Conservation (phyloP, 2,797 vertebrate genomes). For the Benthosema pterotum region DNA sequence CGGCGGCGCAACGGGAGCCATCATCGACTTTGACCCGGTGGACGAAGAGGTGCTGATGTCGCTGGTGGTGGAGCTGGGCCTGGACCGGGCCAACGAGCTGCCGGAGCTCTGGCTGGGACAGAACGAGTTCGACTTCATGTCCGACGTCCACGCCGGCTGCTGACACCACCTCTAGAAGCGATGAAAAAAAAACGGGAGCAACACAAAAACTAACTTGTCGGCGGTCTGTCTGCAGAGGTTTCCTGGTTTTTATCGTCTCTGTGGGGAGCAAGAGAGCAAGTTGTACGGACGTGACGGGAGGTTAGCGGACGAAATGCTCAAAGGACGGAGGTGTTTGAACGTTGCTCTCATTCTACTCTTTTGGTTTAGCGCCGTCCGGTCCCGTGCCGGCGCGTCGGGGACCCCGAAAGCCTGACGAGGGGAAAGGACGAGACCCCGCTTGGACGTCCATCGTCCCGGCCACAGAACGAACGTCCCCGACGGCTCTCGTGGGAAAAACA, state of each 20-base stretch:
- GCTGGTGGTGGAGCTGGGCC: slow-evolving; percentile 86
- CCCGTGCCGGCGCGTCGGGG: too few relatives aligned
- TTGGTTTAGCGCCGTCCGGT: too few relatives aligned
- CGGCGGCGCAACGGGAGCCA: slow-evolving; percentile 52
- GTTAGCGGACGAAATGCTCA: slow-evolving; percentile 2
- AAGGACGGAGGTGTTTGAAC: neutral
- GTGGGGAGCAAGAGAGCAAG: slow-evolving; percentile 28
- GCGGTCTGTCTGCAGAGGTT: neutral
- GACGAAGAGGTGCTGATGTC: slow-evolving; percentile 87
- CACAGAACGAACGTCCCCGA: too few relatives aligned
- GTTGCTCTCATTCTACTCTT: too few relatives aligned
- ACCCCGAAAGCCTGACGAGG: too few relatives aligned
- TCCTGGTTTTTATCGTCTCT: slow-evolving; percentile 36
- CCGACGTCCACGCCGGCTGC: slow-evolving; percentile 81
- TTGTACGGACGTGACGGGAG: neutral
- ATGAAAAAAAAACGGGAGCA: too few relatives aligned
- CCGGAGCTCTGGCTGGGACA: slow-evolving; percentile 89
- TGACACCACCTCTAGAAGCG: slow-evolving; percentile 51
- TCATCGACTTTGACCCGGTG: slow-evolving; percentile 84
- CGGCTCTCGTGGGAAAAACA: too few relatives aligned
- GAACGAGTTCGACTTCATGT: slow-evolving; percentile 87
- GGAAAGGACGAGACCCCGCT: too few relatives aligned
- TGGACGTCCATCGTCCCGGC: too few relatives aligned
- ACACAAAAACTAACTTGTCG: too few relatives aligned
- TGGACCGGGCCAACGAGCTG: slow-evolving; percentile 86